phyloP scores from a whole-genome alignment of 2,888 invertebrate species.

The Pediacus dermestoides region DNA sequence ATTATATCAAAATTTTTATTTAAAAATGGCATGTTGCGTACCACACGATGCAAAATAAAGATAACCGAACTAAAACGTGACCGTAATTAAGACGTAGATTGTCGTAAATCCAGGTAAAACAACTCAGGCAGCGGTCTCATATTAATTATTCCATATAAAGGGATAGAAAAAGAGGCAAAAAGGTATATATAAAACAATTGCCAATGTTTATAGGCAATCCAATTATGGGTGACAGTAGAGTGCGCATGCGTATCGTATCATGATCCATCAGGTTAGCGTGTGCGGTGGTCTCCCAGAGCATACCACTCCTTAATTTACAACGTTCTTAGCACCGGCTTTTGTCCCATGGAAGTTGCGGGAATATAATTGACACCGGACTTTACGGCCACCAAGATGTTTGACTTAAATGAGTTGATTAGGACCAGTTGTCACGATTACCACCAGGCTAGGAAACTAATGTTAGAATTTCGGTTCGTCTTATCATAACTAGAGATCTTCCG shows the following conservation, averaged over 20 bases:
- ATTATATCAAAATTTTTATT: too few relatives aligned
- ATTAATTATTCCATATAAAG: conserved; percentile 21
- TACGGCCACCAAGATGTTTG: conserved; percentile 16
- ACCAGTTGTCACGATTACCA: conserved; percentile 26
- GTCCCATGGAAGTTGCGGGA: conserved; percentile 30
- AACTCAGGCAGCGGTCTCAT: conserved; percentile 15
- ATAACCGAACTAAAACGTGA: conserved; percentile 15
- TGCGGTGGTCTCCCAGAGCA: conserved; percentile 38
- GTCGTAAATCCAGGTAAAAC: conserved; percentile 17
- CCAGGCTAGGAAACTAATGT: conserved; percentile 27
- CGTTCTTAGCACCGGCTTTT: conserved; percentile 40
- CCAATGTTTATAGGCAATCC: conserved; percentile 34
- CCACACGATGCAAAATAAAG: conserved; percentile 2
- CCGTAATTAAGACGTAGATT: conserved; percentile 25
- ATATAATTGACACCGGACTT: conserved; percentile 37
- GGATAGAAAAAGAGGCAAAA: conserved; percentile 3
- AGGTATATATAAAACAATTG: conserved; percentile 26
- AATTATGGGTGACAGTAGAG: conserved; percentile 26
- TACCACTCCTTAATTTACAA: conserved; percentile 43
- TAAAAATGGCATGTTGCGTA: too few relatives aligned
- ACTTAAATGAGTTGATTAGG: conserved; percentile 28
- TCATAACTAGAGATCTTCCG: conserved; percentile 15
- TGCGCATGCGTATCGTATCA: conserved; percentile 39
- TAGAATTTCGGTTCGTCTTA: conserved; percentile 19
- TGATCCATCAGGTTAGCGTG: conserved; percentile 39